A percentile compares a stretch with the other conserved stretches of the same genome.
Evolutionary conservation across 2,888 invertebrate genomes (phyloP).

Genomic region (Dryococelus australis): DNA sequence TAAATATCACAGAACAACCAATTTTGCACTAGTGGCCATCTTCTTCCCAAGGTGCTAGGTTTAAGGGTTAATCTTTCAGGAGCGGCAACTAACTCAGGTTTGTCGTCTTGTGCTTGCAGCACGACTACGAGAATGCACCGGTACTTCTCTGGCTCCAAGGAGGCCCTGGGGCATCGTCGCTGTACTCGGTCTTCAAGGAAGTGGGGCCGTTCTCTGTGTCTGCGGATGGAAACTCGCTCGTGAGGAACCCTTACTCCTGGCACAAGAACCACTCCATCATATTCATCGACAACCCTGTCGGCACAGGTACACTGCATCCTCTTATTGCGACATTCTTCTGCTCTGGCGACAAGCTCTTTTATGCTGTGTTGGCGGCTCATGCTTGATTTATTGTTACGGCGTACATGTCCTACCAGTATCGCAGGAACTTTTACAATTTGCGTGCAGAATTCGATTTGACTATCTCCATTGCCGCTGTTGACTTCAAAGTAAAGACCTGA

Average conservation of each 20-base stretch:
- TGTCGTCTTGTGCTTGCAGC: constrained; percentile 48
- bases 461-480: too few relatives aligned
- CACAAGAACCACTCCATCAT: constrained; percentile 68
- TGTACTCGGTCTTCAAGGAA: constrained; percentile 68
- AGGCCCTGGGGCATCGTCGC: constrained; percentile 66
- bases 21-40: too few relatives aligned
- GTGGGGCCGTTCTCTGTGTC: constrained; percentile 66
- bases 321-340: constrained; percentile 59
- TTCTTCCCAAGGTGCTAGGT: too few relatives aligned
- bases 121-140: constrained; percentile 58
- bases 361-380: too few relatives aligned
- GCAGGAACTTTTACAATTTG: too few relatives aligned
- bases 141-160: constrained; percentile 69
- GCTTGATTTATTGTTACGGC: too few relatives aligned
- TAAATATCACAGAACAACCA: too few relatives aligned
- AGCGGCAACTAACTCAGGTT: too few relatives aligned
- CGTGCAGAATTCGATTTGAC: too few relatives aligned
- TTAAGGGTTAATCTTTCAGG: too few relatives aligned
- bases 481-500: too few relatives aligned
- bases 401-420: too few relatives aligned
- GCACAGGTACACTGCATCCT: constrained; percentile 61
- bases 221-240: constrained; percentile 58
- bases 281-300: constrained; percentile 74
- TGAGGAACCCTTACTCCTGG: constrained; percentile 64
- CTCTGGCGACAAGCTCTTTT: constrained; percentile 57